phyloP scores from a whole-genome alignment of 2,113 vertebrate species.

The Rhinopithecus roxellana region DNA sequence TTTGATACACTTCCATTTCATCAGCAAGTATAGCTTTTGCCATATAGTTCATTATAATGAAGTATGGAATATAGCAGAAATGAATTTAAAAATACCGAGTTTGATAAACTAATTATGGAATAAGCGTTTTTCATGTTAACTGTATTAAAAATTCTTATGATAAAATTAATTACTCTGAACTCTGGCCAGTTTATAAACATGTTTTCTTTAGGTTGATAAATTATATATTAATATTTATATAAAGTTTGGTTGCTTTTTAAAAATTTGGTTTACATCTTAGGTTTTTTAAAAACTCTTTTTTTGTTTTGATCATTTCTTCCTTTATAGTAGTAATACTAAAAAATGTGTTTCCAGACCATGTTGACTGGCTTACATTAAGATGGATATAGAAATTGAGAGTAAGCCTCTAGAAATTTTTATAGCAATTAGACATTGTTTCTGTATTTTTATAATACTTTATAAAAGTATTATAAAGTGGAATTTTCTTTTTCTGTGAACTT shows the following conservation, averaged over 20 bases:
- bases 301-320: neutral
- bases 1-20: constrained; percentile 20
- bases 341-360: neutral
- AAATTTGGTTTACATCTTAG: neutral
- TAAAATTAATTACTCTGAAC: constrained; percentile 1
- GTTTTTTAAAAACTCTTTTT: neutral
- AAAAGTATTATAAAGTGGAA: neutral
- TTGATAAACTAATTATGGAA: neutral
- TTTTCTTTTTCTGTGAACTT: no score
- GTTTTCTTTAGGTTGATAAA: neutral
- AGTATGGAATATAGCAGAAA: neutral
- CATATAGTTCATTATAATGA: neutral
- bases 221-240: neutral
- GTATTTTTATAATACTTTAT: constrained; percentile 11
- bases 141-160: neutral
- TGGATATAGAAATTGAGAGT: neutral
- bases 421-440: neutral
- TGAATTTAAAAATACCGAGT: neutral
- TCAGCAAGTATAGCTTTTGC: neutral
- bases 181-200: neutral
- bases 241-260: neutral
- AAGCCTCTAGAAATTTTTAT: neutral
- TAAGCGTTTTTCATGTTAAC: neutral
- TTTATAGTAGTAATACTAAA: neutral
- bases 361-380: neutral